Evolutionary conservation across 2,888 invertebrate species (phyloP), one percentile per base, ranked within the genome.

Genomic region (Tetragonisca angustula): DNA sequence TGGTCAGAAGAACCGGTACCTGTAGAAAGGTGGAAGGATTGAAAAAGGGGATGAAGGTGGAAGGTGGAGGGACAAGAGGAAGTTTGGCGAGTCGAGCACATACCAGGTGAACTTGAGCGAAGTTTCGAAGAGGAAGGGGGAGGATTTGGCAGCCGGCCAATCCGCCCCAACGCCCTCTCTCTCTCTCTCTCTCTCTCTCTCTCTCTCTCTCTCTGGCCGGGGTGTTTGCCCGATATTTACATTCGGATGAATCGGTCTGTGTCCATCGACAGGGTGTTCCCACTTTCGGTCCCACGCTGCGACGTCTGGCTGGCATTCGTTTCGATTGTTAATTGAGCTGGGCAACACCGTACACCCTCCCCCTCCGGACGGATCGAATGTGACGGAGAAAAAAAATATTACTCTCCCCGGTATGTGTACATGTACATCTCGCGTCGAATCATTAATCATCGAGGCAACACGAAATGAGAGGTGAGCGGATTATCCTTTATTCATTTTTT

Each of bases 151-250:
- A 71, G 81, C 61, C 74, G 76, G 90, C 91, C 91, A 91, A 90
- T 59, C 78, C 62, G 76, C 24, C 52, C 52, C 52, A 19, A 17
- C 52, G 43, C 52, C 19, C 9, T 6, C 83, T 75, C 83, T 71
- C 74, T 76, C 83, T 71, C 74, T 76, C 83, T 71, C 74, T 76
- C 83, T 71, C 74, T 76, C 9, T 6, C 83, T 75, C 9, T 6
- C 83, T 75, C 9, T 6, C 83, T 75, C 9, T 6, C 83, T 75
- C 83, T 71, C 74, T 76, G 9, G 74, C 50, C 70, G 81, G 79
- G 81, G 73, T 87, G 87, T 84, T 90, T 91, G 88, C 77, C 88
- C 88, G 90, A 92, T 90, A 91, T 92, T 92, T 90, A 88, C 87
- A 83, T 81, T 78, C 59, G 77, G 62, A 79, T 79, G 67, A 79